Evolutionary conservation across 2,113 vertebrate genomes (phyloP).

Genomic region (Callocephalon fimbriatum): DNA sequence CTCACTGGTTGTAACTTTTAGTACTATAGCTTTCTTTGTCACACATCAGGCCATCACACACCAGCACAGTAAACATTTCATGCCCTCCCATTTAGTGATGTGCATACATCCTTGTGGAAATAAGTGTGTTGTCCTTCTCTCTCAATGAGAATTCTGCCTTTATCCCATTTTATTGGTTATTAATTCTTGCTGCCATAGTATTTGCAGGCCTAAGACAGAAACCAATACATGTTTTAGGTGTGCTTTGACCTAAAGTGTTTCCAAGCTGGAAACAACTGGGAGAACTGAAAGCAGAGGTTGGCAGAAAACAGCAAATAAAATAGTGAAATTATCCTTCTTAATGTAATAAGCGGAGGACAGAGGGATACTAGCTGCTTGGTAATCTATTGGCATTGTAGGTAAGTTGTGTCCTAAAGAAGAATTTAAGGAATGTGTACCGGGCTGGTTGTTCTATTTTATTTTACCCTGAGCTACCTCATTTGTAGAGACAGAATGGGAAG

Average conservation of each 20-base stretch:
- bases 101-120: background rate
- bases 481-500: background rate
- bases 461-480: conserved; percentile 49
- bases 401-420: background rate
- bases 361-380: background rate
- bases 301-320: background rate
- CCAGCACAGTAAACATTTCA: background rate
- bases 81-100: background rate
- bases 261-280: background rate
- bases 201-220: background rate
- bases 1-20: background rate
- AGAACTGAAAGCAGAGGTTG: background rate
- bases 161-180: background rate
- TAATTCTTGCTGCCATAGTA: background rate
- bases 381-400: background rate
- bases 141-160: background rate
- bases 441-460: background rate
- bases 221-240: background rate
- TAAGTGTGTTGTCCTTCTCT: fast-evolving
- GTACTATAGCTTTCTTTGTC: background rate
- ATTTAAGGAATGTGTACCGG: background rate
- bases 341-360: background rate
- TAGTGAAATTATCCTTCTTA: background rate
- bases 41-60: background rate
- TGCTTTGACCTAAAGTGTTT: background rate